Evolutionary conservation across 1,140 invertebrate genomes (phyloP).

Genomic region (Chionoecetes opilio): DNA sequence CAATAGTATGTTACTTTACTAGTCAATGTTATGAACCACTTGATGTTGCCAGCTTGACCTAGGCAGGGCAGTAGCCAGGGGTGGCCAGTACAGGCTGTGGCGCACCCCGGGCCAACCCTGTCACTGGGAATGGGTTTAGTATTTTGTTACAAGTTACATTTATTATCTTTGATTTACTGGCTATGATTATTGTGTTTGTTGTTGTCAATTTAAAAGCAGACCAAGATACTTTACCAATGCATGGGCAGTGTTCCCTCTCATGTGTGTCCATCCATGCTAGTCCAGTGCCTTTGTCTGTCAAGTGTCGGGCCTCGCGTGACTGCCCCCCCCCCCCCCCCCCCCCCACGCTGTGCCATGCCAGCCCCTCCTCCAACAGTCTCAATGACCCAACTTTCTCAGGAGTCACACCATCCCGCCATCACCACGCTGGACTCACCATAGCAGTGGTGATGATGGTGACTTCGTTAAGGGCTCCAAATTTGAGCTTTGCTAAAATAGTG

Average conservation of each 20-base stretch:
- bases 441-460: not conserved
- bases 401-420: not conserved
- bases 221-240: constrained; percentile 67
- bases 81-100: constrained; percentile 77
- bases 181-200: constrained; percentile 70
- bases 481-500: not conserved
- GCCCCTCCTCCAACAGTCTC: not conserved
- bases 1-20: constrained; percentile 66
- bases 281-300: constrained; percentile 40
- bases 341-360: not conserved
- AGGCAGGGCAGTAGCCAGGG: constrained; percentile 74
- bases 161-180: constrained; percentile 36
- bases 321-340: not conserved
- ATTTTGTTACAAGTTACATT: constrained; percentile 64
- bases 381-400: constrained; percentile 19
- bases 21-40: constrained; percentile 68
- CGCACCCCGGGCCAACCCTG: constrained; percentile 69
- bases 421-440: not conserved
- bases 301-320: constrained; percentile 33
- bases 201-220: constrained; percentile 72
- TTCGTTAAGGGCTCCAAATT: not conserved
- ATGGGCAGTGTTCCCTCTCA: constrained; percentile 79
- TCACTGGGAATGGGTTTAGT: constrained; percentile 61
- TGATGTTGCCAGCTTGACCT: constrained; percentile 64
- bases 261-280: constrained; percentile 61